Percentiles rank a stretch among this genome's conserved stretches.
These are phyloP conservation scores for Dryoscopus gambensis DNA, from an alignment of 2,113 vertebrate species.

Conservation along the genomic window DNA sequence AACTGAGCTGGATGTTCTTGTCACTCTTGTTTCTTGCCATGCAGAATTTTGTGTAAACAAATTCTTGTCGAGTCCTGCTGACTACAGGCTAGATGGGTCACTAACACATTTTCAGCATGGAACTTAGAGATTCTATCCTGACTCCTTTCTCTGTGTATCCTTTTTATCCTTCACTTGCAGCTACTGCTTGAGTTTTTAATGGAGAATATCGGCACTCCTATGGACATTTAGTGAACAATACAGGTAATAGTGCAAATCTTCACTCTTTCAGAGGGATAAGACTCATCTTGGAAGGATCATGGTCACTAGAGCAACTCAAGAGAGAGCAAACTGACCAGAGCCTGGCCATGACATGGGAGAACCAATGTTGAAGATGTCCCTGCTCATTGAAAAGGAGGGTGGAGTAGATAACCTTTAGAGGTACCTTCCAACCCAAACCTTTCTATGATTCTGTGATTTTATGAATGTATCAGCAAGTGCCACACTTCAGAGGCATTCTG, in stretches of 20 bases:
- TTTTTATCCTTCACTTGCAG: not conserved
- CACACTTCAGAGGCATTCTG: not conserved
- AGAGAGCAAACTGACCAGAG: not conserved
- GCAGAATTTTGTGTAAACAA: not conserved
- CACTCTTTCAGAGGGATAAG: not conserved
- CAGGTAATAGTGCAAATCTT: not conserved
- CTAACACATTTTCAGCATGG: not conserved
- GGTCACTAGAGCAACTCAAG: not conserved
- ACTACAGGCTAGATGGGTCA: not conserved
- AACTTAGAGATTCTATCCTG: not conserved
- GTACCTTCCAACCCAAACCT: not conserved
- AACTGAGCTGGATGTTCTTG: not conserved
- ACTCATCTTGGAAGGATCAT: not conserved
- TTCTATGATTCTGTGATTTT: not conserved
- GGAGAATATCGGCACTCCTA: not conserved
- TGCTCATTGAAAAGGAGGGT: not conserved
- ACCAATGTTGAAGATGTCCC: no score
- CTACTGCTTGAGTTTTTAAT: not conserved
- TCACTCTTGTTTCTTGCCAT: not conserved
- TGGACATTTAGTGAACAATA: not conserved
- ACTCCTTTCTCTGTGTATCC: not conserved
- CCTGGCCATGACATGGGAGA: not conserved
- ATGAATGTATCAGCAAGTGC: not conserved
- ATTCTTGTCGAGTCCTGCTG: not conserved
- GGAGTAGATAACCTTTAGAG: not conserved